phyloP scores from a whole-genome alignment of 2,113 vertebrate genomes.

The Ammodytes marinus region DNA sequence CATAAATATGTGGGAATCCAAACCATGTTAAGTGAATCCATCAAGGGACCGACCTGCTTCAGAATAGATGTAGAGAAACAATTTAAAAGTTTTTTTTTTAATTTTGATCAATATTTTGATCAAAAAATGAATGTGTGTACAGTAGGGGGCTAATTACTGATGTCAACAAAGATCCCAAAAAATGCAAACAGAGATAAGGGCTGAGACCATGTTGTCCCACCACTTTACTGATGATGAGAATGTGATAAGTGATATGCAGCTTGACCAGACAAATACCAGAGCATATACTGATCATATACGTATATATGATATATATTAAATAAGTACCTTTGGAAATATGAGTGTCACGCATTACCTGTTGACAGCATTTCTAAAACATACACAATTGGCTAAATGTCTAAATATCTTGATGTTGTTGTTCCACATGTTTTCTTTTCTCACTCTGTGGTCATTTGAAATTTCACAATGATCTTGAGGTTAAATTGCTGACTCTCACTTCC shows the following conservation, averaged over 20 bases:
- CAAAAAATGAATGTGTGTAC: background rate
- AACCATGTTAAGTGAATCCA: background rate
- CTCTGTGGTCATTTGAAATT: conserved; percentile 21
- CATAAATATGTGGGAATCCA: background rate
- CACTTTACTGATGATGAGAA: conserved; percentile 37
- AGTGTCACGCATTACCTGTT: background rate
- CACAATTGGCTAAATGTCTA: background rate
- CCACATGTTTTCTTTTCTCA: background rate
- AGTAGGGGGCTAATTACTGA: conserved; percentile 32
- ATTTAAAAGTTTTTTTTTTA: background rate
- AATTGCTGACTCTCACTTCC: background rate
- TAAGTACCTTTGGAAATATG: background rate
- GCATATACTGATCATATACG: conserved; percentile 13
- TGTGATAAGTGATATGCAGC: conserved; percentile 52
- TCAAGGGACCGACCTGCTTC: background rate
- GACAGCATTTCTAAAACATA: background rate
- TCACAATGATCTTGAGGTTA: background rate
- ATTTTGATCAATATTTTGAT: background rate
- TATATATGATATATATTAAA: conserved; percentile 4
- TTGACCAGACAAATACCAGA: conserved; percentile 65
- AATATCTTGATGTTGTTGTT: background rate
- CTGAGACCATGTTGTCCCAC: conserved; percentile 17
- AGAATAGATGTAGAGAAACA: conserved; percentile 5
- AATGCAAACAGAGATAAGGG: conserved; percentile 35
- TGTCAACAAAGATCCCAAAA: conserved; percentile 30